Percentiles rank a stretch among this genome's conserved stretches.
These are phyloP conservation scores for Cistogaster globosa DNA, from an alignment of 2,888 invertebrate species.

Conservation along the genomic window DNA sequence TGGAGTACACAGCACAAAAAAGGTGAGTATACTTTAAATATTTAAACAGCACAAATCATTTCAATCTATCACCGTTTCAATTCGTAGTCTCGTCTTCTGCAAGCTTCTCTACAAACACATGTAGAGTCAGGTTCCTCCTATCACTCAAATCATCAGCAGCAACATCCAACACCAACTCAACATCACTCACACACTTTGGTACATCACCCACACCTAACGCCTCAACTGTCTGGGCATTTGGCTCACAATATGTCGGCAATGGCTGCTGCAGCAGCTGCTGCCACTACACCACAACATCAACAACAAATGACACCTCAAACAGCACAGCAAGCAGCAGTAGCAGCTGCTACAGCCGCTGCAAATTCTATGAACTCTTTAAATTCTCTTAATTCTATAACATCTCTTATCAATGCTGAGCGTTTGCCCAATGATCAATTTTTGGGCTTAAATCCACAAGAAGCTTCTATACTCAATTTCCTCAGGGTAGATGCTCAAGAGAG, in stretches of 20 bases:
- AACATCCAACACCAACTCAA: slow-evolving; percentile 81
- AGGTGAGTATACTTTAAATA: slow-evolving; percentile 77
- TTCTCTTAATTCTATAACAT: slow-evolving; percentile 79
- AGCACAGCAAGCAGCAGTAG: slow-evolving; percentile 72
- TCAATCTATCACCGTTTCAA: neutral
- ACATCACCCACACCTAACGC: slow-evolving; percentile 75
- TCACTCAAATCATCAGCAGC: slow-evolving; percentile 79
- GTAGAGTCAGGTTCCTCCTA: slow-evolving; percentile 83
- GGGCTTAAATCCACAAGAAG: slow-evolving; percentile 84
- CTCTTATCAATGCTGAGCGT: slow-evolving; percentile 85
- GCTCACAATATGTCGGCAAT: slow-evolving; percentile 72
- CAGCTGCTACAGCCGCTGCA: slow-evolving; percentile 74
- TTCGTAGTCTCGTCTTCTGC: slow-evolving; percentile 80
- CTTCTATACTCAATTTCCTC: slow-evolving; percentile 87
- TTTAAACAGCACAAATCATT: neutral
- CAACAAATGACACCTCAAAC: slow-evolving; percentile 66
- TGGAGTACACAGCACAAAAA: slow-evolving; percentile 83
- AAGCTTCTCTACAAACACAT: slow-evolving; percentile 75
- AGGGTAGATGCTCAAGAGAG: slow-evolving; percentile 86
- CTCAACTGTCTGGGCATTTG: slow-evolving; percentile 71
- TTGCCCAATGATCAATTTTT: slow-evolving; percentile 85
- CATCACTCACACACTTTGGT: slow-evolving; percentile 73
- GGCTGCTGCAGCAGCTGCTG: slow-evolving; percentile 73
- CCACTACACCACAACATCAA: slow-evolving; percentile 61
- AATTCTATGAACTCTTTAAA: slow-evolving; percentile 78